Evolutionary conservation across 2,797 vertebrate genomes (phyloP), one percentile per base, ranked within the genome.

Genomic region (Eutrigla gurnardus): DNA sequence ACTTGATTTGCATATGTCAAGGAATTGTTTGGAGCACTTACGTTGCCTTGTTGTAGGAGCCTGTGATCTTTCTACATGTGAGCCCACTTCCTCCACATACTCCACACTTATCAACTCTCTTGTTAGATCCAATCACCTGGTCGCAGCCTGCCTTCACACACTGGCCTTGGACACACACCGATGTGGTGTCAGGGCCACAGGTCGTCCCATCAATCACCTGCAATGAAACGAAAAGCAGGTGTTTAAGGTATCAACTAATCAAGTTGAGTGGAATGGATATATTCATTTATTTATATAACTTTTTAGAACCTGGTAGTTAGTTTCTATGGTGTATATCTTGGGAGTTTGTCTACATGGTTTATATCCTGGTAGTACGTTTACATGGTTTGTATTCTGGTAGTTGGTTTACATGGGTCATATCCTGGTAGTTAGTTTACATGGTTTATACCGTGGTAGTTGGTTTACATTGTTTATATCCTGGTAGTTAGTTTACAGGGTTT

Each of bases 81-180:
- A 96, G 94, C 9, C 96, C 95, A 1, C 93, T 95, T 59, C 97
- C 98, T 0, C 96, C 97, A 14, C 98, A 99, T 86, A 96, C 93
- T 2, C 96, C 97, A 4, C 98, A 99, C 83, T 97, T 98, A 89
- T 99, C 98, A 88, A 98, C 90, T 85, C 95, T 97, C 90, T 94
- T 95, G 83, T 92, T 96, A 17, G 98, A 99, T 3, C 97, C 96
- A 0, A 99, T 93, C 68, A 97, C 53, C 6, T 96, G 96, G 68
- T 99, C 98, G 54, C 98, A 99, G 77, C 98, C 97, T 0, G 98
- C 98, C 87, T 99, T 99, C 88, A 99, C 94, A 80, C 98, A 99
- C 86, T 99, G 97, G 66, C 98, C 98, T 0, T 96, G 96, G 37
- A 99, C 96, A 2, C 98, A 99, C 86, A 99, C 93, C 8, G 97